Percentiles rank a stretch among this genome's conserved stretches.
These are phyloP conservation scores for Phocides pigmalion DNA, from an alignment of 1,140 invertebrate species.

Conservation along the genomic window DNA sequence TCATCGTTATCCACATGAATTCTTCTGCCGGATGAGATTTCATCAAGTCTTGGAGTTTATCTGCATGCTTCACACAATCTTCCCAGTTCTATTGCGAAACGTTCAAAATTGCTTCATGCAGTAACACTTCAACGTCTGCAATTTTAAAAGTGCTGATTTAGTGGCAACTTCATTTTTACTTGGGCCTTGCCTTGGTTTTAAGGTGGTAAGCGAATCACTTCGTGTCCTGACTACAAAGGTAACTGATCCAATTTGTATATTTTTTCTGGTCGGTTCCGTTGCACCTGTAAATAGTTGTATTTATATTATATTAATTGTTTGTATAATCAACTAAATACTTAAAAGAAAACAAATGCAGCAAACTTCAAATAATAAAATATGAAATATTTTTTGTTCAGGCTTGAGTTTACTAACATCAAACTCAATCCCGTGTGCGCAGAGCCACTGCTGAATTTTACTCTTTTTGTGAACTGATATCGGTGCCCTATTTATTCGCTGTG, in stretches of 20 bases:
- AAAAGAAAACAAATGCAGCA: too few species aligned
- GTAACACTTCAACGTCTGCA: constrained; percentile 3
- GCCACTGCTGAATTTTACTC: too few species aligned
- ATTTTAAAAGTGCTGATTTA: constrained; percentile 19
- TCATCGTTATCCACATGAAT: constrained; percentile 9
- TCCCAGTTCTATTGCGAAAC: constrained; percentile 3
- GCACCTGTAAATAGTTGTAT: too few species aligned
- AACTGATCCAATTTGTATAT: constrained; percentile 2
- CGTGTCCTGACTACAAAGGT: constrained; percentile 11
- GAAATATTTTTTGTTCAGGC: too few species aligned
- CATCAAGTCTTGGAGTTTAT: constrained; percentile 17
- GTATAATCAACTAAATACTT: too few species aligned
- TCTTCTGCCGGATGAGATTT: constrained; percentile 2
- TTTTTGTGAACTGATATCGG: too few species aligned
- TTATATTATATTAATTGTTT: too few species aligned
- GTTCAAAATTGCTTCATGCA: constrained; percentile 8
- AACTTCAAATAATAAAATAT: too few species aligned
- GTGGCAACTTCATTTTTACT: constrained; percentile 15
- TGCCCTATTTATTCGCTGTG: too few species aligned
- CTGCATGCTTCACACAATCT: constrained; percentile 10
- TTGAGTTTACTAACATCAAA: too few species aligned
- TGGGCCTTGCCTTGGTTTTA: constrained; percentile 14
- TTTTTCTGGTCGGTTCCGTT: constrained; percentile 1
- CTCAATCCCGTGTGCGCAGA: too few species aligned
- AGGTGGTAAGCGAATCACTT: constrained; percentile 15